Conservation (phyloP, 2,797 vertebrate species). For the Fistularia tabacaria region DNA sequence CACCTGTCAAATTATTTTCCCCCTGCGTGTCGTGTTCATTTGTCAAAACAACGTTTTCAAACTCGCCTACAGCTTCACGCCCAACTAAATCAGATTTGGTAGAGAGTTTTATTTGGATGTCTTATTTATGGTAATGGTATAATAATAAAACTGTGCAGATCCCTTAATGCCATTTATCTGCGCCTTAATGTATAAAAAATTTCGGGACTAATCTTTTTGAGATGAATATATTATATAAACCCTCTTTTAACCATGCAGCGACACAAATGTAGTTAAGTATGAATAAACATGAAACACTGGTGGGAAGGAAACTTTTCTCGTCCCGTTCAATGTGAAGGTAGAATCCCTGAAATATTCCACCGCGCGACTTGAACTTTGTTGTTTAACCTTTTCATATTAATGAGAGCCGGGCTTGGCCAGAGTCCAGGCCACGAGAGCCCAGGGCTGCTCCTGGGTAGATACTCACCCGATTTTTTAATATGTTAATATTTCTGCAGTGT, state of each 20-base stretch:
- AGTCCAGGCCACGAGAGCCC: conserved; percentile 46
- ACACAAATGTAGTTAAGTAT: conserved; percentile 37
- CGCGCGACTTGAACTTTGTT: conserved; percentile 44
- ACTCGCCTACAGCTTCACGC: conserved; percentile 67
- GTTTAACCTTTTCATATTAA: conserved; percentile 50
- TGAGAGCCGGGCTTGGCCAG: conserved; percentile 49
- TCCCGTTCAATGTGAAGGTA: conserved; percentile 17
- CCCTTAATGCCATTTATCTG: conserved; percentile 66
- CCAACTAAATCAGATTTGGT: conserved; percentile 74
- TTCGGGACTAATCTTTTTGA: conserved; percentile 27
- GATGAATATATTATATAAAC: too few species aligned
- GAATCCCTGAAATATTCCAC: conserved; percentile 43
- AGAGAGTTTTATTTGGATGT: conserved; percentile 70
- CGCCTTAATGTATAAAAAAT: conserved; percentile 49
- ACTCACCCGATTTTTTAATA: conserved; percentile 86
- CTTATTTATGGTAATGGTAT: conserved; percentile 73
- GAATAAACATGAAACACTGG: too few species aligned
- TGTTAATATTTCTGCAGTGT: conserved; percentile 89
- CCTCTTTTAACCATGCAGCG: too few species aligned
- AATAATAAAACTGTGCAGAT: conserved; percentile 67
- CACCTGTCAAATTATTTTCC: conserved; percentile 85
- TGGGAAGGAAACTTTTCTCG: too few species aligned
- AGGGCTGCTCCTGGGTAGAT: conserved; percentile 69
- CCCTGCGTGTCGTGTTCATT: conserved; percentile 79
- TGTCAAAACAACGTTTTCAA: conserved; percentile 77